Percentiles rank a stretch among this genome's conserved stretches.
Evolutionary conservation across 2,888 invertebrate species (phyloP).

Genomic region (Baccha elongata): DNA sequence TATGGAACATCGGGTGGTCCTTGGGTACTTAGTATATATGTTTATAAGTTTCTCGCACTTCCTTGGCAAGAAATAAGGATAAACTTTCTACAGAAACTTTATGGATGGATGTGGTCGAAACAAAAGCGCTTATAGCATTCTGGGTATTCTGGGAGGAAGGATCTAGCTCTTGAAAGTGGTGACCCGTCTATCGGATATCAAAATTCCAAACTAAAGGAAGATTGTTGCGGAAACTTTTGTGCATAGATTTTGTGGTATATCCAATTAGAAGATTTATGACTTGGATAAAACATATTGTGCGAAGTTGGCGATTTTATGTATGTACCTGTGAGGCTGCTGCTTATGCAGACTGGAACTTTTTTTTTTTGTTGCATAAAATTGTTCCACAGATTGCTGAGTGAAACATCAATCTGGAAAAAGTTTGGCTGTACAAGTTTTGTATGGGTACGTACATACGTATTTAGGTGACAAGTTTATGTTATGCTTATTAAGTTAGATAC

Average conservation of each 20-base stretch:
- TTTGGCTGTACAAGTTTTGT: not conserved
- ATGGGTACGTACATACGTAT: no score
- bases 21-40: not conserved
- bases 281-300: slow-evolving; percentile 36
- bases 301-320: slow-evolving; percentile 21
- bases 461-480: no score
- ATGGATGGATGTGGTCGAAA: slow-evolving; percentile 52
- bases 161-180: slow-evolving; percentile 55
- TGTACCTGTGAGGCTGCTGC: not conserved
- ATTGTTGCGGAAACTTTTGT: slow-evolving; percentile 67
- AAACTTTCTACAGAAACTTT: slow-evolving; percentile 51
- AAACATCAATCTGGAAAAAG: no score
- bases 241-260: slow-evolving; percentile 60
- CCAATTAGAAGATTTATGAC: slow-evolving; percentile 69
- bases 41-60: not conserved
- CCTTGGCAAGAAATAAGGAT: slow-evolving; percentile 11
- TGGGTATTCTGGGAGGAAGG: slow-evolving; percentile 22
- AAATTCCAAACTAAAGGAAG: slow-evolving; percentile 55
- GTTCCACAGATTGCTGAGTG: not conserved
- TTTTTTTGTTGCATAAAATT: not conserved
- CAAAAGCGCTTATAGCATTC: slow-evolving; percentile 67
- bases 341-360: not conserved
- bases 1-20: slow-evolving; percentile 5
- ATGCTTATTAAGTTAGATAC: no score
- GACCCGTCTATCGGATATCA: slow-evolving; percentile 69